Evolutionary conservation across 2,888 invertebrate species (phyloP).

Genomic region (Callinectes sapidus): DNA sequence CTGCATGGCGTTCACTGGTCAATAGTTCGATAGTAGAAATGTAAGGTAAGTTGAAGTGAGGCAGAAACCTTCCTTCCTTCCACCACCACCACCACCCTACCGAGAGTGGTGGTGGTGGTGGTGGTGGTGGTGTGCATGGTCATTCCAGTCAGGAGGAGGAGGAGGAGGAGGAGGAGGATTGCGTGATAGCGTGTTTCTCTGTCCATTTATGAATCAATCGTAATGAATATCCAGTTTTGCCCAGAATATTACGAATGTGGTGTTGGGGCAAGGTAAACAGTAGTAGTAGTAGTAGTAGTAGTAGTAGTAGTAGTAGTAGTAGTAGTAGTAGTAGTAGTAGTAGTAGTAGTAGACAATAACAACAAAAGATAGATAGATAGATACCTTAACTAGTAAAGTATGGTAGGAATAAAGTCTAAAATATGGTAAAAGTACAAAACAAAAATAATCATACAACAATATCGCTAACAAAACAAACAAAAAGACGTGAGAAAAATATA

Average conservation of each 20-base stretch:
- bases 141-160: not conserved
- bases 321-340: not conserved
- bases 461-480: too few species aligned
- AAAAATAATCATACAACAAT: too few species aligned
- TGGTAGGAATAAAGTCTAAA: too few species aligned
- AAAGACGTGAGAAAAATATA: too few species aligned
- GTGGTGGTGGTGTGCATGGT: not conserved
- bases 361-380: too few species aligned
- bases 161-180: conserved; percentile 24
- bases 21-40: not conserved
- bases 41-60: not conserved
- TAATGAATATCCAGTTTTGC: conserved; percentile 16
- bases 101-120: not conserved
- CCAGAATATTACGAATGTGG: not conserved
- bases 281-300: not conserved
- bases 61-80: not conserved
- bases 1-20: not conserved
- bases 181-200: not conserved
- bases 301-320: not conserved
- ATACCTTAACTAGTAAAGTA: too few species aligned
- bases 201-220: conserved; percentile 20
- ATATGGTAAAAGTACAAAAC: too few species aligned
- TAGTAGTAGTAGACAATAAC: too few species aligned
- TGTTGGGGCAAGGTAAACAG: not conserved
- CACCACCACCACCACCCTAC: not conserved